Evolutionary conservation across 2,113 vertebrate species (phyloP).

Genomic region (Gymnorhina tibicen): DNA sequence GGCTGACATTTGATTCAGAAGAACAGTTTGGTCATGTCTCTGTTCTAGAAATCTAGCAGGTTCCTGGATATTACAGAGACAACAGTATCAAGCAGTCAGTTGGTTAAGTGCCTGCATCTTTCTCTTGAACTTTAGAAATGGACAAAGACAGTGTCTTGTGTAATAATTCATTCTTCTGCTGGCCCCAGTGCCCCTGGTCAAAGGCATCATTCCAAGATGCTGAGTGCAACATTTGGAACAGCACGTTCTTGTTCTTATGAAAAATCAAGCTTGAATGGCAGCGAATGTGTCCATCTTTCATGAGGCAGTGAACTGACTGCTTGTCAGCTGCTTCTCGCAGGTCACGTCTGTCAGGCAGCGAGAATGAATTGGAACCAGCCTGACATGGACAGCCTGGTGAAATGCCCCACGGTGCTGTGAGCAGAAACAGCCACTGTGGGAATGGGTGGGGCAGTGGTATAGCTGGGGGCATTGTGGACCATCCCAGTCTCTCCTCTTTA

Average conservation of each 20-base stretch:
- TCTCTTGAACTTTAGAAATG: neutral
- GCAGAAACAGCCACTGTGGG: rapidly evolving
- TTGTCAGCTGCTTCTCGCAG: neutral
- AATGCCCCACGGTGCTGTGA: rapidly evolving
- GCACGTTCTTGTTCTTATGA: neutral
- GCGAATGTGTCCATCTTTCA: neutral
- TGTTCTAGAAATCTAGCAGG: neutral
- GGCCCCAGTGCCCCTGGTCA: neutral
- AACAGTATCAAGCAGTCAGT: neutral
- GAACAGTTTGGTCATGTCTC: neutral
- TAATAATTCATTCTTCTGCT: neutral
- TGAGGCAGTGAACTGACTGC: neutral
- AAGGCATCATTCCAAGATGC: neutral
- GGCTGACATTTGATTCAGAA: neutral
- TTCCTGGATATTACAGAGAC: neutral
- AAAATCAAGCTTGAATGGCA: neutral
- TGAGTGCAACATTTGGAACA: neutral
- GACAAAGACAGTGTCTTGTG: neutral
- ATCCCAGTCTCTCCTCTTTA: neutral
- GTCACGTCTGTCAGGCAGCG: neutral
- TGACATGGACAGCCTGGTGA: neutral
- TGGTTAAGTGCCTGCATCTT: neutral
- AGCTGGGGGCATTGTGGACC: too few species aligned
- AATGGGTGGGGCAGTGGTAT: too few species aligned
- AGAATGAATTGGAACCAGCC: neutral